phyloP scores from a whole-genome alignment of 1,140 invertebrate genomes.

The Ips typographus region DNA sequence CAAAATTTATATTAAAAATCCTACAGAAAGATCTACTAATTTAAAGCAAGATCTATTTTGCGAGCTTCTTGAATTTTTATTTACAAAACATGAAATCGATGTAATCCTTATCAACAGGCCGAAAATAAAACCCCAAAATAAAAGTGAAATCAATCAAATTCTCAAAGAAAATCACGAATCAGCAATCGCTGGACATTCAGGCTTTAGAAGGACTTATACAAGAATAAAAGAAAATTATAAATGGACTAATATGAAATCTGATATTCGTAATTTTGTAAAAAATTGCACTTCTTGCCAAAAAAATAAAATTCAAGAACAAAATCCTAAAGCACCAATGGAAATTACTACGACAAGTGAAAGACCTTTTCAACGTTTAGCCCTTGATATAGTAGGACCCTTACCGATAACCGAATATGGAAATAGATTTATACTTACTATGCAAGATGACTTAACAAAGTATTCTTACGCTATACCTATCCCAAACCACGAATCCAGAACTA shows the following conservation, averaged over 20 bases:
- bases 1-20: constrained; percentile 27
- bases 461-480: constrained; percentile 40
- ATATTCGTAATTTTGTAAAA: constrained; percentile 13
- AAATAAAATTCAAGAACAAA: not conserved
- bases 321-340: constrained; percentile 45
- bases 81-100: constrained; percentile 12
- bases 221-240: constrained; percentile 28
- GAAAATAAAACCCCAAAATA: constrained; percentile 4
- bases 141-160: constrained; percentile 21
- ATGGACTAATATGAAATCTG: constrained; percentile 20
- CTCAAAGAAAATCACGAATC: constrained; percentile 14
- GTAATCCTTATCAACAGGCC: constrained; percentile 18
- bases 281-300: constrained; percentile 13
- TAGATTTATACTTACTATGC: constrained; percentile 45
- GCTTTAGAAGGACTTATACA: constrained; percentile 9
- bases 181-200: constrained; percentile 12
- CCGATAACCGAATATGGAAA: constrained; percentile 38
- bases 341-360: constrained; percentile 43
- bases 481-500: constrained; percentile 45
- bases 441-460: constrained; percentile 49
- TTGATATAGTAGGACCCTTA: constrained; percentile 48
- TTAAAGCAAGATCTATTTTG: constrained; percentile 23
- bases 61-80: constrained; percentile 11
- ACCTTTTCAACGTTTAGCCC: constrained; percentile 40
- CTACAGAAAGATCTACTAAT: not conserved